Percentiles rank a stretch among this genome's conserved stretches.
These are phyloP conservation scores for Phenganax stokvisi DNA, from an alignment of 92 coral and sea anemone genomes.

Conservation along the genomic window DNA sequence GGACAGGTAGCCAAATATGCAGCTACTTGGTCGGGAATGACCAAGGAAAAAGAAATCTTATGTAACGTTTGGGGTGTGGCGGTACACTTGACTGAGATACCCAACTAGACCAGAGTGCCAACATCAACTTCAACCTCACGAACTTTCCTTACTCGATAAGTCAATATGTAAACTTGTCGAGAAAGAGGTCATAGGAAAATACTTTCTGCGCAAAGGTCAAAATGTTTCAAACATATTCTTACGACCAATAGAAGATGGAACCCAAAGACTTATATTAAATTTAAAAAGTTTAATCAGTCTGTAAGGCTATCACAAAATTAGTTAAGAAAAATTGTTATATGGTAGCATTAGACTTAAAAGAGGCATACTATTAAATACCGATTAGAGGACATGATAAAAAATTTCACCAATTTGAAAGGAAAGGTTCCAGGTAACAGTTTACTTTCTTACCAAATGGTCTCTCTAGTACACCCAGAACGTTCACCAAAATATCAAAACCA, in stretches of 20 bases:
- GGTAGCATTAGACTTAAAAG: background rate
- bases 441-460: slow-evolving; percentile 27
- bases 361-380: background rate
- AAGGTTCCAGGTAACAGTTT: background rate
- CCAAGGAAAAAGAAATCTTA: slow-evolving; percentile 21
- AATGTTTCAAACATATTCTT: background rate
- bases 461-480: background rate
- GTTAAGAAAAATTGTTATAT: background rate
- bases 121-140: background rate
- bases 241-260: slow-evolving; percentile 4
- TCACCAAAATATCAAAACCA: slow-evolving; percentile 21
- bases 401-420: background rate
- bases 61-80: slow-evolving; percentile 11
- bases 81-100: slow-evolving; percentile 24
- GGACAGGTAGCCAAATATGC: slow-evolving; percentile 24
- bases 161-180: slow-evolving; percentile 22
- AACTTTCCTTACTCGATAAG: background rate
- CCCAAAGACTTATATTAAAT: slow-evolving; percentile 9
- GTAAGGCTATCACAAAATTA: background rate
- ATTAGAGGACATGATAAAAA: background rate
- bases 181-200: slow-evolving; percentile 23
- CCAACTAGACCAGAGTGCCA: background rate
- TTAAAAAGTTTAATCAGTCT: slow-evolving; percentile 15
- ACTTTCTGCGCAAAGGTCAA: background rate
- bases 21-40: slow-evolving; percentile 23